These are phyloP conservation scores for Drosophila neocordata DNA, from an alignment of 1,140 invertebrate genomes.

Conservation along the genomic window DNA sequence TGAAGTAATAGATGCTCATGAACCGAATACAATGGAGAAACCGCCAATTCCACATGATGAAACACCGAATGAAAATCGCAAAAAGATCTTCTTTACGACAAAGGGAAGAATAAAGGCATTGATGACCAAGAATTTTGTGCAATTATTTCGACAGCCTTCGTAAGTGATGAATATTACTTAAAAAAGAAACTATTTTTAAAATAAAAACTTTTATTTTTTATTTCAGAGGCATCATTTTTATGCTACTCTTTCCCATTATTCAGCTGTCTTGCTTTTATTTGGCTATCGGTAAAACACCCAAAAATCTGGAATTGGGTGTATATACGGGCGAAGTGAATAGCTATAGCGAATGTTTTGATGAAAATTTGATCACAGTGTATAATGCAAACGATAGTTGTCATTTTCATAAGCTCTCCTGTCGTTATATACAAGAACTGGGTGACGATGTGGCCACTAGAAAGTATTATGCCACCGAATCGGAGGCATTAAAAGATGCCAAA, in stretches of 20 bases:
- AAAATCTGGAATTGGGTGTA: conserved; percentile 88
- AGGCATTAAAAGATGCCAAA: conserved; percentile 86
- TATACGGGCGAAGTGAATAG: conserved; percentile 88
- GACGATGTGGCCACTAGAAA: conserved; percentile 81
- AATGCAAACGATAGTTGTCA: conserved; percentile 81
- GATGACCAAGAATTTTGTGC: conserved; percentile 86
- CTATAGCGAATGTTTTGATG: conserved; percentile 72
- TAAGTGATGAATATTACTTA: conserved; percentile 71
- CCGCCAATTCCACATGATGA: conserved; percentile 56
- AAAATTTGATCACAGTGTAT: conserved; percentile 64
- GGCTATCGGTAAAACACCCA: conserved; percentile 91
- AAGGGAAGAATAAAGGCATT: conserved; percentile 78
- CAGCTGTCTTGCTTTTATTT: conserved; percentile 92
- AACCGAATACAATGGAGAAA: conserved; percentile 47
- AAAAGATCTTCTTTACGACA: conserved; percentile 74
- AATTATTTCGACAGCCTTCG: conserved; percentile 87
- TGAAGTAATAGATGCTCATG: conserved; percentile 67
- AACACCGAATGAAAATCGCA: conserved; percentile 60
- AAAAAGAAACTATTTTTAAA: neutral
- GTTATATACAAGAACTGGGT: conserved; percentile 84
- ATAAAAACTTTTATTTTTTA: conserved; percentile 20
- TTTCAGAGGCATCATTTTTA: conserved; percentile 90
- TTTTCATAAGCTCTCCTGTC: conserved; percentile 85
- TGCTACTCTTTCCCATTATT: conserved; percentile 91
- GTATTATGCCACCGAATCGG: conserved; percentile 63